A percentile compares a stretch with the other conserved stretches of the same genome.
phyloP scores from a whole-genome alignment of 2,797 vertebrate species.

The Rhabdomys pumilio region DNA sequence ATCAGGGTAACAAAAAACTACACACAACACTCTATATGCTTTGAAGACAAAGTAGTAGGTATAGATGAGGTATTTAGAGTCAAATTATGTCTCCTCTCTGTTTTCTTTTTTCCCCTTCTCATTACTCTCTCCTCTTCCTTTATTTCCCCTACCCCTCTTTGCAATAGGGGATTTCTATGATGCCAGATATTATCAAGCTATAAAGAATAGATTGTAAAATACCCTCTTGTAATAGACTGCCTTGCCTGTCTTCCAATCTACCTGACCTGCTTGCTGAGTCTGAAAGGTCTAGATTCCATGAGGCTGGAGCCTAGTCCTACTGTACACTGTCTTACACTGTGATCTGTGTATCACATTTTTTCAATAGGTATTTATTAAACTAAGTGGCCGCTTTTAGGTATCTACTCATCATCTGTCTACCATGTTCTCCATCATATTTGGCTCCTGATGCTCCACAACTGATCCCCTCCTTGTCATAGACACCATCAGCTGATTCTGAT shows the following conservation, averaged over 20 bases:
- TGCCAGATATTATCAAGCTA: background rate
- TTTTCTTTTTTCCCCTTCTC: background rate
- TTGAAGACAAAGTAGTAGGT: background rate
- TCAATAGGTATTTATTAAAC: conserved; percentile 14
- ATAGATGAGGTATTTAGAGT: background rate
- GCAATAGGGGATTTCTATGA: background rate
- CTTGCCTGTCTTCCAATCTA: background rate
- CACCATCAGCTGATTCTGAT: background rate
- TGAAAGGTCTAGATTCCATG: background rate
- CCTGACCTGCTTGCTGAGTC: background rate
- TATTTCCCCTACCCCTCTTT: background rate
- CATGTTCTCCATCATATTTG: background rate
- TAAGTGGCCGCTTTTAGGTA: background rate
- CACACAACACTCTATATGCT: background rate
- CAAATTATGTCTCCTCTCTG: background rate
- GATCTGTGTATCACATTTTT: background rate
- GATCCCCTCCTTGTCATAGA: background rate
- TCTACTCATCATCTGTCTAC: background rate
- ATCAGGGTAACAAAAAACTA: background rate
- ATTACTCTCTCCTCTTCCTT: background rate
- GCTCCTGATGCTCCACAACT: background rate
- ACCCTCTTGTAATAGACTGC: background rate
- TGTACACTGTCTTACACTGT: background rate
- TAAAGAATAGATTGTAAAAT: background rate
- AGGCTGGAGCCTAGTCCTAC: background rate